These are phyloP conservation scores for Coecobrya sp. DNA, from an alignment of 2,888 invertebrate genomes.

Conservation along the genomic window DNA sequence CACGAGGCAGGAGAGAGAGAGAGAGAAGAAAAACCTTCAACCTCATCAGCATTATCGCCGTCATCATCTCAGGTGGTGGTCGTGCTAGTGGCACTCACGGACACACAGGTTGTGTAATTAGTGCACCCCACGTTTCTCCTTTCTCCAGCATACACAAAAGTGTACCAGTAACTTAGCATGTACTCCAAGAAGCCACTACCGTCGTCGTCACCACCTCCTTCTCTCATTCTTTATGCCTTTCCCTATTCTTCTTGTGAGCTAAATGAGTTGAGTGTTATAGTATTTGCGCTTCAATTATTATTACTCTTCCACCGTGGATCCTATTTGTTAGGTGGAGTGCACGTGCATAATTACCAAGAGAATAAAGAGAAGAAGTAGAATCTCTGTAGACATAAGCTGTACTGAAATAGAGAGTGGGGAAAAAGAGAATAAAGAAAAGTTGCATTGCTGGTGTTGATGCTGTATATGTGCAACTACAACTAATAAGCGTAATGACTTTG, in stretches of 20 bases:
- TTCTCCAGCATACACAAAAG: background rate
- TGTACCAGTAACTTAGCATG: background rate
- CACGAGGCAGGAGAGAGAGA: background rate
- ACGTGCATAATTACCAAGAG: slow-evolving; percentile 7
- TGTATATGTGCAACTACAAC: background rate
- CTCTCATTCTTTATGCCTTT: background rate
- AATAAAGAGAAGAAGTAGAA: background rate
- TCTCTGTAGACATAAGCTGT: background rate
- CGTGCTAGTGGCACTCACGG: slow-evolving; percentile 6
- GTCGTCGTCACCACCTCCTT: background rate
- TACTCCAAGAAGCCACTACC: background rate
- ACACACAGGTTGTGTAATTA: slow-evolving; percentile 26
- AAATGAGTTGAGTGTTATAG: background rate
- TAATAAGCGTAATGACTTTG: slow-evolving; percentile 20
- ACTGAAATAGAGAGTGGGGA: background rate
- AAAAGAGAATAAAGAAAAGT: background rate
- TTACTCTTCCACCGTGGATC: background rate
- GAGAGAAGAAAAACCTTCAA: slow-evolving; percentile 24
- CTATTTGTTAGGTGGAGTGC: background rate
- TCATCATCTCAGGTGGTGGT: slow-evolving; percentile 45
- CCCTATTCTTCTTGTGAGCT: background rate
- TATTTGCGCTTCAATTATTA: slow-evolving; percentile 14
- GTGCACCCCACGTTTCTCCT: background rate
- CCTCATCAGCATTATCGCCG: slow-evolving; percentile 24
- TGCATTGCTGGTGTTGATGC: background rate